Base-by-base conservation (phyloP, 2,113 vertebrate species). In the Beaufortia kweichowensis region DNA sequence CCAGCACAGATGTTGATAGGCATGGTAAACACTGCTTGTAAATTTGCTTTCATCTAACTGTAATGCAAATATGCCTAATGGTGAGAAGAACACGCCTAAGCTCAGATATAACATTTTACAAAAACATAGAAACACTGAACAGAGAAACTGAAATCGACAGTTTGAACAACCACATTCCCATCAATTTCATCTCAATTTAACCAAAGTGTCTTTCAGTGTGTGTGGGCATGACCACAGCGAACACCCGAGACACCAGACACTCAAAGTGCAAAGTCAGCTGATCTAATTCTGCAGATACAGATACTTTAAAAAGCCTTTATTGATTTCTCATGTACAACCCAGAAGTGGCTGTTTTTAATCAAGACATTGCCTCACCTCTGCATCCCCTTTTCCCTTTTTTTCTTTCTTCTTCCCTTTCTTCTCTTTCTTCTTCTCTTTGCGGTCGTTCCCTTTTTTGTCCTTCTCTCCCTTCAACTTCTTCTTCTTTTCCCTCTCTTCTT, bases 401-500 rank as follows among this genome's bases (percentile, higher is more conserved):
- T 78, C 87, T 88, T 86, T 83, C 80, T 26, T 0, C 1, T 86
- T 90, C 74, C 57, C 69, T 29, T 81, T 90, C 43, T 80, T 88
- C 80, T 79, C 57, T 0, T 69, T 83, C 65, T 79, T 11, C 0
- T 76, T 83, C 50, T 71, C 75, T 56, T n/a, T 87, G 50, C 56
- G 80, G 4, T 17, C 41, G 35, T 24, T 87, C 72, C 62, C 72
- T 17, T 82, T 86, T 68, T 83, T 83, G 65, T 66, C 65, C 15
- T 82, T 84, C 75, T 86, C 85, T 23, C 75, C 82, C 55, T 86
- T 87, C 8, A 75, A 81, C 43, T 90, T 91, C 17, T 81, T 79
- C 55, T 78, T 83, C 77, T 83, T 89, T 46, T 91, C 86, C 4
- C 83, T 90, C 14, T 90, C 91, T 28, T 88, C 86, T 82, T 91